Evolutionary conservation across 1,140 invertebrate species (phyloP).

Genomic region (Homalodisca vitripennis): DNA sequence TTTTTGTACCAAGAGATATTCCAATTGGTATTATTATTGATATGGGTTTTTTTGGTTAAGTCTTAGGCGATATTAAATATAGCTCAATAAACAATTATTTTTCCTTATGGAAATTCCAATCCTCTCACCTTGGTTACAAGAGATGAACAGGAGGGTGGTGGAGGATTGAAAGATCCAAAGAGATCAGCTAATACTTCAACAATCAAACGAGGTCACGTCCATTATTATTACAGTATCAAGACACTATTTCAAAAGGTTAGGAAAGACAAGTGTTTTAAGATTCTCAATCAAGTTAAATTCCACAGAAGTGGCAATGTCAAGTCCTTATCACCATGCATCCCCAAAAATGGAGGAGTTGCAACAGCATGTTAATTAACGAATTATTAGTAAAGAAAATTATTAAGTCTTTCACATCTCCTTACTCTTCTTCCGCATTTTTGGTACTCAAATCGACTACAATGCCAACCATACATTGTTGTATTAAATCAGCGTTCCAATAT

Average conservation of each 20-base stretch:
- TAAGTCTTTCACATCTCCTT: neutral
- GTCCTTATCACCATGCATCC: constrained; percentile 8
- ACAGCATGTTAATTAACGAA: constrained; percentile 8
- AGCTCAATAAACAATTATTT: neutral
- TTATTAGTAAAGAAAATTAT: neutral
- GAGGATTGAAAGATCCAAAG: neutral
- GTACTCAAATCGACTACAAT: neutral
- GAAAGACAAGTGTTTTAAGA: neutral
- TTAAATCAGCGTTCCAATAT: constrained; percentile 1
- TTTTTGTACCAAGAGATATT: neutral
- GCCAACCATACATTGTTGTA: no score
- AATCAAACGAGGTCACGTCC: neutral
- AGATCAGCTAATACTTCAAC: neutral
- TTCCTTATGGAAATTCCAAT: neutral
- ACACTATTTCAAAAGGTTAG: constrained; percentile 7
- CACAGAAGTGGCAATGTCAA: neutral
- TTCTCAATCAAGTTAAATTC: neutral
- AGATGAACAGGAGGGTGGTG: neutral
- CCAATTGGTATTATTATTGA: neutral
- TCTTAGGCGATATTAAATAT: neutral
- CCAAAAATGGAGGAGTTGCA: neutral
- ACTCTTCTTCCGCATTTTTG: neutral
- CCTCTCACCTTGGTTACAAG: neutral
- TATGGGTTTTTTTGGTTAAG: neutral
- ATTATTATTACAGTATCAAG: neutral